phyloP scores from a whole-genome alignment of 2,797 vertebrate genomes.

The Thunnus albacares region DNA sequence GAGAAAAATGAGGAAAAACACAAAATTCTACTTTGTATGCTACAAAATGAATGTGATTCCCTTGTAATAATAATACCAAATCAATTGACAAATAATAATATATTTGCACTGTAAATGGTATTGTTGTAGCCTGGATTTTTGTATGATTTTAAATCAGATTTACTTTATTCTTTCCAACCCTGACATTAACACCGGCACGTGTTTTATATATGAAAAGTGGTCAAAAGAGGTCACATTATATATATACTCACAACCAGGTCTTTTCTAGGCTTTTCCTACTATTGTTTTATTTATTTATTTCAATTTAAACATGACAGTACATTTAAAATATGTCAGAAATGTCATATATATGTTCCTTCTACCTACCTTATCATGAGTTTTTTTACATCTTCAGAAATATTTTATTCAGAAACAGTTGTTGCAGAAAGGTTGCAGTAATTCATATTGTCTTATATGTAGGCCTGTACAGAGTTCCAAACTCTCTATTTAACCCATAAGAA shows the following conservation, averaged over 20 bases:
- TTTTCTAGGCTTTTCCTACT: no score
- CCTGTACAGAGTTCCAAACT: no score
- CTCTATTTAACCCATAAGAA: no score
- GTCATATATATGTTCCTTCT: no score
- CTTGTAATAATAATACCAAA: neutral
- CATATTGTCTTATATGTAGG: neutral
- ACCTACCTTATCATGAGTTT: neutral
- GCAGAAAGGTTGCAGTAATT: neutral
- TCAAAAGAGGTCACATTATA: neutral
- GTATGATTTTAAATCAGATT: neutral
- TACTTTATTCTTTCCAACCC: neutral
- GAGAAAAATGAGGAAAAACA: neutral
- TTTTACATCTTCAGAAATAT: no score
- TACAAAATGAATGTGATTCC: neutral
- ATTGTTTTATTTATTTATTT: neutral
- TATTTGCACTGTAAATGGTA: no score
- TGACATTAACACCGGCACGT: neutral
- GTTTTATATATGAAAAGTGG: neutral
- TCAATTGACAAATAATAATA: no score
- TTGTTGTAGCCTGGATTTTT: neutral
- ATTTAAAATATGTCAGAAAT: neutral
- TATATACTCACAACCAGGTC: no score
- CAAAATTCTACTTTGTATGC: neutral
- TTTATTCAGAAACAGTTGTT: neutral
- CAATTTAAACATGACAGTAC: neutral